Percentiles rank a stretch among this genome's conserved stretches.
These are phyloP conservation scores for human DNA, from an alignment of 2,113 vertebrate species.

Conservation along the genomic window DNA sequence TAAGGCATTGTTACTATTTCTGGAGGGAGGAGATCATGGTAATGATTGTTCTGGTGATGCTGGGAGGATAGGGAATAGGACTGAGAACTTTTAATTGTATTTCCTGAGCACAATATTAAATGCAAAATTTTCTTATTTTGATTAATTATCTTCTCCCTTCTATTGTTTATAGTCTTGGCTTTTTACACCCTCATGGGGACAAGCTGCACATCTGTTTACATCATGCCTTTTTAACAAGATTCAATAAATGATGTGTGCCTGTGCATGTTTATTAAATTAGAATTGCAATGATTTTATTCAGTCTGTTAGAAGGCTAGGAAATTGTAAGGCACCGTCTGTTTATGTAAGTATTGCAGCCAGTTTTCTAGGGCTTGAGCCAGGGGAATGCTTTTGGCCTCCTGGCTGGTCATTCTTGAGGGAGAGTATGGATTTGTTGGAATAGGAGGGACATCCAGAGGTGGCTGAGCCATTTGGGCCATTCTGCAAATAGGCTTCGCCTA, in stretches of 20 bases:
- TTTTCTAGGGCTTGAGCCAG: constrained; percentile 51
- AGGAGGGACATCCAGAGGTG: constrained; percentile 38
- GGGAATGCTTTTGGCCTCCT: constrained; percentile 37
- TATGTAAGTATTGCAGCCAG: not conserved
- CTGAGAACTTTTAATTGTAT: not conserved
- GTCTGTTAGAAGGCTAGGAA: constrained; percentile 54
- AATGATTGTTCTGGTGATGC: not conserved
- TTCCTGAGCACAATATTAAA: not conserved
- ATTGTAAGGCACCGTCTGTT: constrained; percentile 53
- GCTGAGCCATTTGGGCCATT: constrained; percentile 15
- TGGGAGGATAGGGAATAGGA: not conserved
- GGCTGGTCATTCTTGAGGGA: constrained; percentile 22
- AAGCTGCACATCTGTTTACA: constrained; percentile 45
- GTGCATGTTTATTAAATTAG: constrained; percentile 59
- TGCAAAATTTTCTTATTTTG: constrained; percentile 27
- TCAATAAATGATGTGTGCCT: constrained; percentile 55
- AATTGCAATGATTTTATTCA: constrained; percentile 53
- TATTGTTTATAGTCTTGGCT: not conserved
- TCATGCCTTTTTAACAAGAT: constrained; percentile 64
- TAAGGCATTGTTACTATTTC: not conserved
- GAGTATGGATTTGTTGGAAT: constrained; percentile 12
- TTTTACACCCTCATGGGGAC: not conserved
- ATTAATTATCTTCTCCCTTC: constrained; percentile 25
- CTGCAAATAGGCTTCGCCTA: constrained; percentile 45
- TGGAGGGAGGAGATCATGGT: not conserved